Base-by-base conservation (phyloP, 2,113 vertebrate species). In the Amphiprion ocellaris region DNA sequence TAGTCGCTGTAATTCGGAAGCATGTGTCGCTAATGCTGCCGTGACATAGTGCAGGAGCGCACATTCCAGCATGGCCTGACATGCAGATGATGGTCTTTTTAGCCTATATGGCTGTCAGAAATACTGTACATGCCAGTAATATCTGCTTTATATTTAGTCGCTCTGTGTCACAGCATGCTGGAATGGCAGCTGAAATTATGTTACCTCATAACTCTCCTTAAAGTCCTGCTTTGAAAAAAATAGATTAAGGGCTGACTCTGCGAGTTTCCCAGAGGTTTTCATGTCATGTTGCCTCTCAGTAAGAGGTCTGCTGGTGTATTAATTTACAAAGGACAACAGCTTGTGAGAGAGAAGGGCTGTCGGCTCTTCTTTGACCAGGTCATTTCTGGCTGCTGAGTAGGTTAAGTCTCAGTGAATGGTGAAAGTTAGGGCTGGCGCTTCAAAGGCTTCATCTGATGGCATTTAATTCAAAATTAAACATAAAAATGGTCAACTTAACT, bases 131-230 rank as follows among this genome's bases (percentile, higher is more conserved):
- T 89, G 87, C 92, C 90, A 83, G 84, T 90, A 86, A 92, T 93
- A 83, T 91, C 90, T 85, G 83, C 77, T 88, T 92, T 95, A 94
- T 94, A 94, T 95, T 93, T 95, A 94, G 94, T 69, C 67, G 19
- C 67, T 70, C 60, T 86, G 69, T 91, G 76, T 82, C 16, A 12
- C 84, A 59, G 86, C 82, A 75, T 79, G 47, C 86, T 84, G 75
- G 59, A 87, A 85, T 80, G 87, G 90, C 93, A 92, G 90, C 93
- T 94, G 90, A 84, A 89, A 88, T 91, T 37, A 89, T 87, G 86
- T 77, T 86, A 54, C 74, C 66, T 88, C 79, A 77, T 83, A 74
- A 76, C 77, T 85, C 30, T 53, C 30, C 58, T 61, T 50, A 56
- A 82, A 84, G 47, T 71, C 79, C 53, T 8, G 23, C 74, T 82